Base-by-base conservation (phyloP, 1,140 invertebrate species). In the Drosophila lacertosa region DNA sequence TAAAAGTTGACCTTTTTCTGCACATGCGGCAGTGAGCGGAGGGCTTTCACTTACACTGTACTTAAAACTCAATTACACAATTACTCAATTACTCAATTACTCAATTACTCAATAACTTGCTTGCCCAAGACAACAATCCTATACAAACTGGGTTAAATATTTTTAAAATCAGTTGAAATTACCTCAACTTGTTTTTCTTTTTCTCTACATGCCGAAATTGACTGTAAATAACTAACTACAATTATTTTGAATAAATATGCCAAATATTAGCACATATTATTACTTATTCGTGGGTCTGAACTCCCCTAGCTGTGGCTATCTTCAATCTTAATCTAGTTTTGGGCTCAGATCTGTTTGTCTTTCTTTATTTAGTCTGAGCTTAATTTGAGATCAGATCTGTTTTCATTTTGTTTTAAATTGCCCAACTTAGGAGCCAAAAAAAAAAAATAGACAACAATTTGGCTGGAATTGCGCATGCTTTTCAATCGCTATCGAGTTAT, bases 1-100 rank as follows among this genome's bases (percentile, higher is more conserved):
- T 42, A 57, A 70, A 65, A 55, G 44, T 48, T 48, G 59, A 64
- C 66, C 59, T 69, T 40, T 29, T 22, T 24, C 45, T 48, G 45
- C 45, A 22, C 45, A n/a, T 42, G 54, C 33, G 29, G 55, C 55
- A 32, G 58, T 47, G 29, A 35, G 29, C 26, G 24, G 42, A 35
- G 20, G 44, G 67, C 51, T 37, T 53, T 53, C 48, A 37, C 48
- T 40, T 54, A 54, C n/a, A n/a, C 51, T 33, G 9, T 48, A 54
- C 18, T 54, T 15, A 24, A 54, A 69, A 51, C 42, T 24, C 48
- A 35, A 26, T 24, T 26, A 26, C n/a, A n/a, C n/a, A 37, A 37
- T 22, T n/a, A 16, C 3, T 35, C 15, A n/a, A 15, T 5, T 11
- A 45, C n/a, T 45, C n/a, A n/a, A n/a, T n/a, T n/a, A n/a, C n/a